These are phyloP conservation scores for Myotis lucifugus DNA, from an alignment of 2,113 vertebrate genomes.

Conservation along the genomic window DNA sequence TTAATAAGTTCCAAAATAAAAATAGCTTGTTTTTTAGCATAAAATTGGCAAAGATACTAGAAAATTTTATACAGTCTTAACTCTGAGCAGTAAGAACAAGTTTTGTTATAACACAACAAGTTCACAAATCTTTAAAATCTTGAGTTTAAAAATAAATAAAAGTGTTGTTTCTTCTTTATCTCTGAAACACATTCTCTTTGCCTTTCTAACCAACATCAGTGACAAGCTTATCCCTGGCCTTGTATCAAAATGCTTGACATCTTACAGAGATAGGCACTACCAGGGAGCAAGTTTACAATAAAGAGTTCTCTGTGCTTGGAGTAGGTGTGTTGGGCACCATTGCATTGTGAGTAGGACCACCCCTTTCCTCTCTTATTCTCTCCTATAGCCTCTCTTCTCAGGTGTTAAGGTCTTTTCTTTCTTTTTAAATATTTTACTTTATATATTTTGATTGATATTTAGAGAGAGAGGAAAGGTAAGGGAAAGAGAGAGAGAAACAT, in stretches of 20 bases:
- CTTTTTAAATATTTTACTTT: too few relatives aligned
- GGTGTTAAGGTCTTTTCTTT: not conserved
- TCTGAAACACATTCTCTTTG: not conserved
- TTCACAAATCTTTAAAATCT: not conserved
- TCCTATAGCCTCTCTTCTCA: not conserved
- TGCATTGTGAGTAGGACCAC: not conserved
- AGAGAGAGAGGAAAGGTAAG: not conserved
- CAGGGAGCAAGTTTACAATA: not conserved
- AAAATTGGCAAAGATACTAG: constrained; percentile 43
- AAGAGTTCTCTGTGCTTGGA: not conserved
- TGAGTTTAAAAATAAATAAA: constrained; percentile 23
- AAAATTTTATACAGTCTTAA: constrained; percentile 4
- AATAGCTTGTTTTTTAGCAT: constrained; percentile 56
- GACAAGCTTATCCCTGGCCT: not conserved
- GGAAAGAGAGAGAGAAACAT: not conserved
- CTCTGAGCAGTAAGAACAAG: not conserved
- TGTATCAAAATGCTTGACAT: not conserved
- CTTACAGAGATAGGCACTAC: not conserved
- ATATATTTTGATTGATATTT: not conserved
- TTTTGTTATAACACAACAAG: not conserved
- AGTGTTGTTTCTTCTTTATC: not conserved
- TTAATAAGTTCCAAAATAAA: constrained; percentile 65
- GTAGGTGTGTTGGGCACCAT: accelerated
- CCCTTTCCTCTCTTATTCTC: not conserved
- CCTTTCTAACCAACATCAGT: not conserved